Percentiles rank a stretch among this genome's conserved stretches.
These are phyloP conservation scores for Scelioninae gen. 2 DNA, from an alignment of 2,888 invertebrate genomes.

Conservation along the genomic window DNA sequence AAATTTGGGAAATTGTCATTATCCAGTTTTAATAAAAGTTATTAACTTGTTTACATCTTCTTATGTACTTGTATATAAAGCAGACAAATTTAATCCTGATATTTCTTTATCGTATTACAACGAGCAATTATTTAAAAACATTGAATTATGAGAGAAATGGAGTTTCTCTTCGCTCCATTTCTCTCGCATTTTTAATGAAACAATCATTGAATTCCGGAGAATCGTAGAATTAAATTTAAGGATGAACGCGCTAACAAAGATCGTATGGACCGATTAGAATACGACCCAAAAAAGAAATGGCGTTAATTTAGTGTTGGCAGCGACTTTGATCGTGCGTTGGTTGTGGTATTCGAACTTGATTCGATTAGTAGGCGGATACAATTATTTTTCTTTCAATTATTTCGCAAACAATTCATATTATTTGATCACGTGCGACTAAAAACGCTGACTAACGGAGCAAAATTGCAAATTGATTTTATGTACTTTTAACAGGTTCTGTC, in stretches of 20 bases:
- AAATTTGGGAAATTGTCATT: no score
- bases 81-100: no score
- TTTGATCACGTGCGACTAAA: slow-evolving; percentile 21
- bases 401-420: slow-evolving; percentile 14
- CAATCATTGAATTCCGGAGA: slow-evolving; percentile 32
- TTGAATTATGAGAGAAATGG: no score
- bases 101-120: no score
- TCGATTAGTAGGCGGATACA: slow-evolving; percentile 24
- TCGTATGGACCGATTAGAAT: slow-evolving; percentile 19
- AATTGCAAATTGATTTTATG: slow-evolving; percentile 22
- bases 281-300: slow-evolving; percentile 17
- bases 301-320: slow-evolving; percentile 3
- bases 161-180: slow-evolving; percentile 39
- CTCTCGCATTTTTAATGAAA: slow-evolving; percentile 32
- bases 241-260: slow-evolving; percentile 16
- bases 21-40: no score
- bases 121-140: no score
- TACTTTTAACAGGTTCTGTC: slow-evolving; percentile 5
- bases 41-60: no score
- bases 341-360: slow-evolving; percentile 12
- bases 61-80: no score
- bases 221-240: slow-evolving; percentile 34
- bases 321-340: slow-evolving; percentile 20
- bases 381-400: slow-evolving; percentile 5
- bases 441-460: slow-evolving; percentile 15